Conservation (phyloP, 2,888 invertebrate genomes). For the Erebia aethiops region DNA sequence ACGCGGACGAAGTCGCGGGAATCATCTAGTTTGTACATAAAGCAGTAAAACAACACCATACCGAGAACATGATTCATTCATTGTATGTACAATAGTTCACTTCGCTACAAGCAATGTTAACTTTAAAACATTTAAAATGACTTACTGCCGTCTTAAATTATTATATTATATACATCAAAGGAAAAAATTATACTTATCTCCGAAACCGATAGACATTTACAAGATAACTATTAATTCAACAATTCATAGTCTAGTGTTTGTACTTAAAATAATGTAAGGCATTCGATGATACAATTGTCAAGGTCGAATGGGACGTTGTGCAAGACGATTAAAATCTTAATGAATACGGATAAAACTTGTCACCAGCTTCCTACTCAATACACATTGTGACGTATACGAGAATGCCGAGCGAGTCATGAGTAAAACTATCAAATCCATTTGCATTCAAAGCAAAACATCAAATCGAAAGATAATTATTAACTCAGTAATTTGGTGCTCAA, state of each 20-base stretch:
- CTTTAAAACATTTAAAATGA: conserved; percentile 23
- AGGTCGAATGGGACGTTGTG: conserved; percentile 64
- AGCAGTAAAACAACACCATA: conserved; percentile 29
- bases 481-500: too few species aligned
- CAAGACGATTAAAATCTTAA: conserved; percentile 46
- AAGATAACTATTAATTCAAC: conserved; percentile 46
- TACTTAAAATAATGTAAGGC: conserved; percentile 71
- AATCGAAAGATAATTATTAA: background rate
- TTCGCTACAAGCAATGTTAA: conserved; percentile 21
- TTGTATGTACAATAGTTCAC: conserved; percentile 32
- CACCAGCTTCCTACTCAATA: background rate
- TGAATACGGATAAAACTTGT: conserved; percentile 4
- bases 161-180: conserved; percentile 32
- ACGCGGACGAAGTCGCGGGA: too few species aligned
- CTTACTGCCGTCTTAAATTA: conserved; percentile 16
- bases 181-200: conserved; percentile 36
- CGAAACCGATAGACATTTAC: conserved; percentile 40
- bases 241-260: conserved; percentile 60
- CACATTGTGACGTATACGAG: background rate
- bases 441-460: conserved; percentile 4
- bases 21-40: conserved; percentile 34
- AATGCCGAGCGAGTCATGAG: background rate
- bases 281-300: conserved; percentile 57
- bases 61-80: conserved; percentile 24
- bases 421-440: conserved; percentile 12